Evolutionary conservation across 2,888 invertebrate genomes (phyloP).

Genomic region (Hypolimnas misippus): DNA sequence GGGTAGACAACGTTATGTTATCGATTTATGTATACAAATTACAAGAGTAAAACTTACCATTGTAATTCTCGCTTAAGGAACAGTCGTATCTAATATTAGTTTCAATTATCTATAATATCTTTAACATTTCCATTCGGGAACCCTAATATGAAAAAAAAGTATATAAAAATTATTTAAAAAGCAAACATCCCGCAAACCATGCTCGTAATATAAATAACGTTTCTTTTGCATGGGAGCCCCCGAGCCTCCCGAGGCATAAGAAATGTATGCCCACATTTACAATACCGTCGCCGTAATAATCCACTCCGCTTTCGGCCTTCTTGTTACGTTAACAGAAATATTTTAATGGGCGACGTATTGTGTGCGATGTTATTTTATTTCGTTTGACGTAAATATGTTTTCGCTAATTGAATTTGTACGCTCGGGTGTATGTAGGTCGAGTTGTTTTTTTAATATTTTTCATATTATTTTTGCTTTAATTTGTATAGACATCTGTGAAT

Average conservation of each 20-base stretch:
- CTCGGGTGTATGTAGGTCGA: neutral
- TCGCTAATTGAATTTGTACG: neutral
- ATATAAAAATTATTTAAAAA: neutral
- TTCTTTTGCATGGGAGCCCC: neutral
- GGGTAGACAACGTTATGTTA: no score
- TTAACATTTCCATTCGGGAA: neutral
- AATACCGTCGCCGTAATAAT: slow-evolving; percentile 2
- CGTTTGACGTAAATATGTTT: neutral
- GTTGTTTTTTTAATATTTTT: neutral
- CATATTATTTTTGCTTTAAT: neutral
- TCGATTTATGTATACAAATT: no score
- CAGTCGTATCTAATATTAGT: no score
- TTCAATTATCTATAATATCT: no score
- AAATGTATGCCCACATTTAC: slow-evolving; percentile 1
- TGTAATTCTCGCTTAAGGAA: no score
- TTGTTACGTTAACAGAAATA: slow-evolving; percentile 7
- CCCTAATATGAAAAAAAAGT: neutral
- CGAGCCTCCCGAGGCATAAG: slow-evolving; percentile 9
- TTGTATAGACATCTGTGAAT: neutral
- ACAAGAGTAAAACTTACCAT: no score
- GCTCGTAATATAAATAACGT: neutral
- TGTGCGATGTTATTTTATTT: neutral
- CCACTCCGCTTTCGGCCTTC: neutral
- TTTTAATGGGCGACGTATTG: slow-evolving; percentile 8
- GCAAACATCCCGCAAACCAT: neutral